Evolutionary conservation across 1,140 invertebrate genomes (phyloP), one percentile per base, ranked within the genome.

Genomic region (Pseudomyrmex dendroicus): DNA sequence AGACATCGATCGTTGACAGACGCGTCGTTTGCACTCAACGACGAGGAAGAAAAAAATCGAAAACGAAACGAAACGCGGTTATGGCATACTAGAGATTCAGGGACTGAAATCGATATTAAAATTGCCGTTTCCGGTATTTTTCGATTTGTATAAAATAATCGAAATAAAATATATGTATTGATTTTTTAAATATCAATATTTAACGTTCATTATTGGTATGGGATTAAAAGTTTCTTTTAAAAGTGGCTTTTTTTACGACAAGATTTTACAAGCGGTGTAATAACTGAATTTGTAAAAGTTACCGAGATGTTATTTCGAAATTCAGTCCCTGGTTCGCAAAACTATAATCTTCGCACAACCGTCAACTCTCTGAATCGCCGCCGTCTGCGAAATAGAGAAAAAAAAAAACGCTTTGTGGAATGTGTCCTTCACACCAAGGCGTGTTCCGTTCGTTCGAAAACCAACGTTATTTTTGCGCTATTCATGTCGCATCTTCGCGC

Each of bases 51-150:
- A 25, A 48, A 17, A 25, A 22, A 50, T 20, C 56, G 59, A 57
- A 50, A 83, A 84, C 46, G 52, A 64, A 77, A 48, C 63, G 54
- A 78, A 78, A 84, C 54, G 62, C 67, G 54, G 50, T 61, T 68
- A 67, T 78, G 73, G 73, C 73, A 67, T 84, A 9, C 15, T 12
- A 35, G 22, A 35, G 44, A 15, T 83, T 57, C 35, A 35, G 35
- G 35, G 35, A 35, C 35, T 35, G 35, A 35, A 35, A 35, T 35
- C 35, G 35, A 35, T 35, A 7, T 35, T 35, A 35, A 35, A 35
- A 35, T 35, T 35, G 35, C 35, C 5, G 0, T 35, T 35, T 35
- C 35, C 35, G 35, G 0, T 35, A 35, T 35, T 35, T 7, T 35
- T 35, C 5, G 7, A 35, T 35, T 35, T 35, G 35, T 35, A 7